These are phyloP conservation scores for Holocentrus rufus DNA, from an alignment of 2,797 vertebrate species.

Conservation along the genomic window DNA sequence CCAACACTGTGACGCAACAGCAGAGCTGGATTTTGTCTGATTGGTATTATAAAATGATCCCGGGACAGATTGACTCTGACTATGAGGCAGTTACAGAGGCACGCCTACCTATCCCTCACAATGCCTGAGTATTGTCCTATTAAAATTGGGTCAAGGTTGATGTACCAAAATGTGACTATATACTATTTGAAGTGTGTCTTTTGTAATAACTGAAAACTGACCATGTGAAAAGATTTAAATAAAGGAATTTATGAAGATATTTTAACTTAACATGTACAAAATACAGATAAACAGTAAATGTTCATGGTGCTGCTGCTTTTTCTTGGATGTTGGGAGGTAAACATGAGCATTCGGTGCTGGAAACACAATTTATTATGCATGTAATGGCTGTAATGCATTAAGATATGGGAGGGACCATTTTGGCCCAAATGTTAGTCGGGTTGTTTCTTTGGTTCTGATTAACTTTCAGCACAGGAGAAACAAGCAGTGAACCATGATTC, in stretches of 20 bases:
- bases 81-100: neutral
- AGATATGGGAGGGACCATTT: neutral
- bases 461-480: neutral
- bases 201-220: constrained; percentile 5
- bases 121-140: constrained; percentile 1
- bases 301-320: constrained; percentile 19
- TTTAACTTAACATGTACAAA: constrained; percentile 68
- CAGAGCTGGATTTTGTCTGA: constrained; percentile 10
- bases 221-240: constrained; percentile 21
- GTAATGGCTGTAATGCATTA: neutral
- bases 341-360: constrained; percentile 37
- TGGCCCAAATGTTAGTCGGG: neutral
- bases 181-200: neutral
- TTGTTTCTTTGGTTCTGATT: neutral
- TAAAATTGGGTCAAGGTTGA: neutral
- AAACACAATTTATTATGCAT: neutral
- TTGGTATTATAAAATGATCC: neutral
- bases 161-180: neutral
- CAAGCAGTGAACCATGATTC: neutral
- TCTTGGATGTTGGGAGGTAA: constrained; percentile 21
- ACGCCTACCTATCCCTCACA: no score
- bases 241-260: constrained; percentile 71
- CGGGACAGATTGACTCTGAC: neutral
- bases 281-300: constrained; percentile 65
- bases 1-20: constrained; percentile 46